Conservation (phyloP, 2,113 vertebrate species). For the Eleginops maclovinus region DNA sequence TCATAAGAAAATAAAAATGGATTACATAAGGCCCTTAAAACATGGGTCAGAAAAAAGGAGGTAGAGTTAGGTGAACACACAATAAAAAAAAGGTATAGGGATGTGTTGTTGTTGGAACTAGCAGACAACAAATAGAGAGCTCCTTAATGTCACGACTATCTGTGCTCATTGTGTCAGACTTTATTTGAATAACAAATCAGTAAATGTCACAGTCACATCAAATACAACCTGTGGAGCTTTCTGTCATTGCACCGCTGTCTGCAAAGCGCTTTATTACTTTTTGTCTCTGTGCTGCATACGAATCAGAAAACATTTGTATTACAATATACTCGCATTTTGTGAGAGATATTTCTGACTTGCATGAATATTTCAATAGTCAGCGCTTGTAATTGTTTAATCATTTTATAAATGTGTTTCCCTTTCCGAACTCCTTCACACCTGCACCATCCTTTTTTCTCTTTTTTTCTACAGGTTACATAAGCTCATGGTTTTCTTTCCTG, state of each 20-base stretch:
- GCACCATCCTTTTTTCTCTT: constrained; percentile 5
- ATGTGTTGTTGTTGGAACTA: background rate
- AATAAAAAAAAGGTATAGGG: background rate
- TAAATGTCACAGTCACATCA: constrained; percentile 51
- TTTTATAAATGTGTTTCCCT: constrained; percentile 17
- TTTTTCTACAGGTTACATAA: constrained; percentile 66
- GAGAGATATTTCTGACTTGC: background rate
- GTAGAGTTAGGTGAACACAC: background rate
- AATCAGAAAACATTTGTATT: constrained; percentile 33
- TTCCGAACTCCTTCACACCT: constrained; percentile 34
- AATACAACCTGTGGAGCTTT: constrained; percentile 35
- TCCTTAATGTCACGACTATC: constrained; percentile 45
- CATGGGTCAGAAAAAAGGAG: too few species aligned
- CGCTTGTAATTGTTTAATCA: constrained; percentile 20
- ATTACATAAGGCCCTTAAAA: too few species aligned
- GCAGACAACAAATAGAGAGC: background rate
- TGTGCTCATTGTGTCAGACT: constrained; percentile 58
- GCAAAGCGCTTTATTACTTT: constrained; percentile 28
- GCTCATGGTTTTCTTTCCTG: constrained; percentile 60
- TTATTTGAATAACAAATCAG: constrained; percentile 68
- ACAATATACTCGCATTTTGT: constrained; percentile 4
- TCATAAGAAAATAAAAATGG: too few species aligned
- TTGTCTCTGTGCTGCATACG: constrained; percentile 10
- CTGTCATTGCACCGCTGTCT: constrained; percentile 18
- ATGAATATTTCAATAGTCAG: constrained; percentile 31